phyloP scores from a whole-genome alignment of 1,140 invertebrate species.

The Cephus cinctus region DNA sequence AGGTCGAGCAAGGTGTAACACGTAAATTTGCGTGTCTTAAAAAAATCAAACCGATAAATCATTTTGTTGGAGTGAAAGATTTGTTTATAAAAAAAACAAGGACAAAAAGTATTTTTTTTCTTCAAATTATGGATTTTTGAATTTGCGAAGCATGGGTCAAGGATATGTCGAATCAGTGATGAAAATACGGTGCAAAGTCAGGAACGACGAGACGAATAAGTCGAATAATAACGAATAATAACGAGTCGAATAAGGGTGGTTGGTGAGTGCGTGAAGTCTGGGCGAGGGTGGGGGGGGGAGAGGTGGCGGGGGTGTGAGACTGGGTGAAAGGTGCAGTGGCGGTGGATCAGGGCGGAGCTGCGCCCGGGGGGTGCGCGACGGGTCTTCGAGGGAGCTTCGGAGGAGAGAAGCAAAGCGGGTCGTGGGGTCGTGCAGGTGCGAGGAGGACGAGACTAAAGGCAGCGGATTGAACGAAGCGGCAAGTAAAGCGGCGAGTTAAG shows the following conservation, averaged over 20 bases:
- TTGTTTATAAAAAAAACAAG: too few relatives aligned
- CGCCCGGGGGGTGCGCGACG: slow-evolving; percentile 45
- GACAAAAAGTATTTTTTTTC: too few relatives aligned
- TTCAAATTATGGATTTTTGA: too few relatives aligned
- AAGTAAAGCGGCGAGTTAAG: neutral
- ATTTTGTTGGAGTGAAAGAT: too few relatives aligned
- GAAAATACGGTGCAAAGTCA: too few relatives aligned
- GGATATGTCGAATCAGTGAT: too few relatives aligned
- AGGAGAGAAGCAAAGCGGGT: slow-evolving; percentile 12
- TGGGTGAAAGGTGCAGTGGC: slow-evolving; percentile 1
- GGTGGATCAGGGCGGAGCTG: slow-evolving; percentile 48
- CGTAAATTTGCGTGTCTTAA: too few relatives aligned
- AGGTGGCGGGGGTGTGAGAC: slow-evolving; percentile 3
- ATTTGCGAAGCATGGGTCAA: too few relatives aligned
- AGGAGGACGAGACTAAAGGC: slow-evolving; percentile 15
- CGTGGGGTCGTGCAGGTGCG: slow-evolving; percentile 2
- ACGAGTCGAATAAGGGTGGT: slow-evolving; percentile 21
- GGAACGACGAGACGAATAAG: too few relatives aligned
- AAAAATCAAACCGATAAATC: too few relatives aligned
- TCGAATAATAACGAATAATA: too few relatives aligned
- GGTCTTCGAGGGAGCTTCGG: slow-evolving; percentile 6
- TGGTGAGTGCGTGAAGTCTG: slow-evolving; percentile 13
- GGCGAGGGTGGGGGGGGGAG: neutral
- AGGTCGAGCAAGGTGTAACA: too few relatives aligned
- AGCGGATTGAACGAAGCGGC: slow-evolving; percentile 8